phyloP scores from a whole-genome alignment of 2,888 invertebrate genomes.

The Tholera decimalis region DNA sequence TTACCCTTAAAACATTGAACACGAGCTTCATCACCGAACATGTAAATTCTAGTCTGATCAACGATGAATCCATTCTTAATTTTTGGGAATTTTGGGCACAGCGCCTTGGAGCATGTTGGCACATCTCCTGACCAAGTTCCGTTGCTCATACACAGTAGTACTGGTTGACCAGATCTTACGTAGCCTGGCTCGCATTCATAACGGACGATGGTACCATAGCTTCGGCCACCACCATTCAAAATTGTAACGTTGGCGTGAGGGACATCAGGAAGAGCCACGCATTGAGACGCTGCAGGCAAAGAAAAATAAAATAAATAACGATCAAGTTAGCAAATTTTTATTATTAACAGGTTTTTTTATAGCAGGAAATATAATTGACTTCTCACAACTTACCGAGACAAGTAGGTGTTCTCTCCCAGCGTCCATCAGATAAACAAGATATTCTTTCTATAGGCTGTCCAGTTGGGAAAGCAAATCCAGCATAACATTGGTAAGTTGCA shows the following conservation, averaged over 20 bases:
- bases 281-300: conserved; percentile 95
- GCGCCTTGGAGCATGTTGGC: conserved; percentile 95
- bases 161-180: conserved; percentile 96
- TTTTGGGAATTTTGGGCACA: conserved; percentile 94
- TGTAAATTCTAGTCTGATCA: conserved; percentile 94
- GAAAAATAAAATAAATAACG: background rate
- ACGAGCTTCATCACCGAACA: conserved; percentile 97
- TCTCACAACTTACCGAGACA: conserved; percentile 93
- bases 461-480: conserved; percentile 98
- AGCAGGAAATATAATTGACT: background rate
- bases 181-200: conserved; percentile 98
- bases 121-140: conserved; percentile 98
- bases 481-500: conserved; percentile 99
- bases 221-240: conserved; percentile 97
- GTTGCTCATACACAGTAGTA: conserved; percentile 98
- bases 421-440: conserved; percentile 96
- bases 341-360: background rate
- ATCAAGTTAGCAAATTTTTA: no score
- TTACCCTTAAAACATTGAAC: conserved; percentile 96
- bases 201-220: conserved; percentile 98
- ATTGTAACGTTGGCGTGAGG: conserved; percentile 96
- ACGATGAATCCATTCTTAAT: conserved; percentile 97
- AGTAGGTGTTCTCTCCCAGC: conserved; percentile 98
- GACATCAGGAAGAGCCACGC: conserved; percentile 96
- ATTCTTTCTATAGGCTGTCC: conserved; percentile 97